Evolutionary conservation across 2,797 vertebrate species (phyloP).

Genomic region (Tokudaia tokunoshimensis): DNA sequence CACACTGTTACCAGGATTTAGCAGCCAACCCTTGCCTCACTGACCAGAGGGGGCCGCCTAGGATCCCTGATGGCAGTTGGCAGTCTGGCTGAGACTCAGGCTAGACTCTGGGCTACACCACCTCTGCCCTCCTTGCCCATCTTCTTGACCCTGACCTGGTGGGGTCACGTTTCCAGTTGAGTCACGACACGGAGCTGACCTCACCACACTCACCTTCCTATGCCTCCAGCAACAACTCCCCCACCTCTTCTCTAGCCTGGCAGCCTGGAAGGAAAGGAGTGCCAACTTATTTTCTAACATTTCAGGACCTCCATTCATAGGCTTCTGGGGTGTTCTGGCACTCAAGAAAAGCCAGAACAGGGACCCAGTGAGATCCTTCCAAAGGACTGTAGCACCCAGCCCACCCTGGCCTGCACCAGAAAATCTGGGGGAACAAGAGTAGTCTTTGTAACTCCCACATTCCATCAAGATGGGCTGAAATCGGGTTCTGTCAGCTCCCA

Average conservation of each 20-base stretch:
- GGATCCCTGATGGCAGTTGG: slow-evolving; percentile 64
- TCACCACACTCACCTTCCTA: slow-evolving; percentile 7
- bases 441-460: slow-evolving; percentile 56
- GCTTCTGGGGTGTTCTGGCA: slow-evolving; percentile 34
- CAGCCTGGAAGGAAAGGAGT: slow-evolving; percentile 6
- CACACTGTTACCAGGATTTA: slow-evolving; percentile 46
- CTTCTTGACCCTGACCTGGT: slow-evolving; percentile 20
- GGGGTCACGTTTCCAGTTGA: not conserved
- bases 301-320: slow-evolving; percentile 57
- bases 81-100: slow-evolving; percentile 17
- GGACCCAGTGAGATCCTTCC: not conserved
- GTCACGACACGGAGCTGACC: not conserved
- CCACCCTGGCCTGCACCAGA: not conserved
- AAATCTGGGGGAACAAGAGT: slow-evolving; percentile 33
- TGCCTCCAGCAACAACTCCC: not conserved
- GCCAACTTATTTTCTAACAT: slow-evolving; percentile 69
- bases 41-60: slow-evolving; percentile 73
- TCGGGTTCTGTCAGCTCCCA: slow-evolving; percentile 28
- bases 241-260: slow-evolving; percentile 29
- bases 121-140: not conserved
- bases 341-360: not conserved
- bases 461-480: slow-evolving; percentile 61
- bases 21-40: slow-evolving; percentile 58
- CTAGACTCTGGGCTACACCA: not conserved
- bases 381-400: slow-evolving; percentile 6